phyloP scores from a whole-genome alignment of 1,140 invertebrate genomes.

The Leucophenga varia region DNA sequence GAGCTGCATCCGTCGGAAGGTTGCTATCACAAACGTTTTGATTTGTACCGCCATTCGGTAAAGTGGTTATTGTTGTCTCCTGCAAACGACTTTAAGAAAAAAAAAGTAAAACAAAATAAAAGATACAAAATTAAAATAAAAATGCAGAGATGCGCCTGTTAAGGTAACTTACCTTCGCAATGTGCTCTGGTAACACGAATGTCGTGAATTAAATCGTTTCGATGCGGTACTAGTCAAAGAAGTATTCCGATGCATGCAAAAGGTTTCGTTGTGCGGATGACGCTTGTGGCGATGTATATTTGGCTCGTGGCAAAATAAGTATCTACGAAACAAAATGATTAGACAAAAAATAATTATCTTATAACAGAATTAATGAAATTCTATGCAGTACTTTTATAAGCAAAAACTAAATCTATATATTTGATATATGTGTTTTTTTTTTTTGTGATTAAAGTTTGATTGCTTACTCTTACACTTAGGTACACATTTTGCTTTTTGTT shows the following conservation, averaged over 20 bases:
- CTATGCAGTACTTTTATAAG: too few species aligned
- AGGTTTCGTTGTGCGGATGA: constrained; percentile 39
- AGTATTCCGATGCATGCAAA: constrained; percentile 51
- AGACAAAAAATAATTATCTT: too few species aligned
- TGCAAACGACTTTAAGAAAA: constrained; percentile 44
- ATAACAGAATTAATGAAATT: too few species aligned
- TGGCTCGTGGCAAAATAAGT: constrained; percentile 47
- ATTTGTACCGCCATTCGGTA: constrained; percentile 41
- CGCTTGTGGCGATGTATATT: constrained; percentile 40
- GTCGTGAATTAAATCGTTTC: constrained; percentile 43
- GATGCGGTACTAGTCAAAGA: constrained; percentile 54
- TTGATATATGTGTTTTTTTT: too few species aligned
- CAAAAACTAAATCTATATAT: too few species aligned
- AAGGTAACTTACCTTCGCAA: constrained; percentile 47
- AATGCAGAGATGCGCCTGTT: too few species aligned
- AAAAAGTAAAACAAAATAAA: too few species aligned
- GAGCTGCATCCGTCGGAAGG: background rate
- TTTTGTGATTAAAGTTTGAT: too few species aligned
- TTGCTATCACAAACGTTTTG: constrained; percentile 22
- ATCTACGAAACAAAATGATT: constrained; percentile 32
- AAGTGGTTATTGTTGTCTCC: constrained; percentile 42
- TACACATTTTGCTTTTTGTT: constrained; percentile 26
- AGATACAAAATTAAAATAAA: too few species aligned
- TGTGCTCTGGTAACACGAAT: constrained; percentile 50
- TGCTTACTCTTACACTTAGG: constrained; percentile 41